Base-by-base conservation (phyloP, 2,797 vertebrate species). In the Tolypeutes matacus region DNA sequence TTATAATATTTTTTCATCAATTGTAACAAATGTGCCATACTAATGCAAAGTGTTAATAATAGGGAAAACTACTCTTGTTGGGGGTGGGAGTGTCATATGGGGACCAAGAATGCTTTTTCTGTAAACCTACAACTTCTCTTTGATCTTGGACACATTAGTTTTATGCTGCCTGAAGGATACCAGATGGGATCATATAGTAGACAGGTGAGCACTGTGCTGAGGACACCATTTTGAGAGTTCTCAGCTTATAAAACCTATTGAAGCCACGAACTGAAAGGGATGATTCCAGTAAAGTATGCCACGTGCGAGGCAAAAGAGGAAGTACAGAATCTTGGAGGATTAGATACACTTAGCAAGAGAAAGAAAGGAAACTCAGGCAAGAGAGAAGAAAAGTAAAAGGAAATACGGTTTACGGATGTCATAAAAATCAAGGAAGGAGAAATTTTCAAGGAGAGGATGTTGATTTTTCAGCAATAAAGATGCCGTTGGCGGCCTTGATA, bases 401-500 rank as follows among this genome's bases (percentile, higher is more conserved):
- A 86, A 75, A 53, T 17, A 65, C 2, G 3, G 27, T 2, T 62
- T 6, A 56, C 6, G 5, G 9, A 82, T 49, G 9, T 82, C 62
- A 81, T 51, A 15, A 42, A 92, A 93, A 73, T 73, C 56, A 90
- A 92, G 42, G 73, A 93, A 90, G 5, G 46, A 53, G 31, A 62
- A 10, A n/a, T 15, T 85, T 72, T 87, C 49, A 73, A 93, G 64
- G 36, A 27, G 1, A 34, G n/a, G 49, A n/a, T 6, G 18, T 31
- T 46, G 67, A 31, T 81, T 13, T 39, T 34, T 91, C 42, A 82
- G 36, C 15, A 82, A 51, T 73, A 76, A 15, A 42, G 36, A 36
- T 39, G 13, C 9, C 36, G 20, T 1, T 29, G 25, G 14, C 15
- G 4, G 34, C 75, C 51, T 64, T 67, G 21, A 18, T 23, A 56